These are phyloP conservation scores for Meiosimyza decipiens DNA, from an alignment of 2,888 invertebrate species.

Conservation along the genomic window DNA sequence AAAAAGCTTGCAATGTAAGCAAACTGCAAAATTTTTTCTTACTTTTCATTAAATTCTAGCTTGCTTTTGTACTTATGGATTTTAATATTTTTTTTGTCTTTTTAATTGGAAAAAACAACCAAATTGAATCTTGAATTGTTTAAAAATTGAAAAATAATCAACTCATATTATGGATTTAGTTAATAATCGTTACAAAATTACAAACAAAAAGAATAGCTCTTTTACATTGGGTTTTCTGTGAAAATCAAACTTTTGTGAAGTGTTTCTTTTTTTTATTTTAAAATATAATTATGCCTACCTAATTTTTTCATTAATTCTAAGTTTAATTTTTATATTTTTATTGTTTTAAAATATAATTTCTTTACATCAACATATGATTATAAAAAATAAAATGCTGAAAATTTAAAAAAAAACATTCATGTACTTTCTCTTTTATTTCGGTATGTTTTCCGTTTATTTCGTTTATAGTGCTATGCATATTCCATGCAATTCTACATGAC, in stretches of 20 bases:
- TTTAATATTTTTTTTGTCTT: neutral
- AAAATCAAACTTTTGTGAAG: slow-evolving; percentile 47
- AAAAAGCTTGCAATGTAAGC: neutral
- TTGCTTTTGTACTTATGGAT: neutral
- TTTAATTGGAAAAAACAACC: neutral
- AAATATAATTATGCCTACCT: slow-evolving; percentile 28
- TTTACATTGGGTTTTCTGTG: slow-evolving; percentile 51
- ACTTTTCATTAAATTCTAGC: neutral
- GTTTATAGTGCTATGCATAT: too few relatives aligned
- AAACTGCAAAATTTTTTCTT: neutral
- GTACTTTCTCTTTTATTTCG: too few relatives aligned
- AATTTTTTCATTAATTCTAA: neutral
- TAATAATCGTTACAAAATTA: neutral
- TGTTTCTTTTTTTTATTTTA: slow-evolving; percentile 20
- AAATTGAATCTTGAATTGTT: neutral
- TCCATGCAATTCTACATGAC: too few relatives aligned
- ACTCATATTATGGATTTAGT: slow-evolving; percentile 2
- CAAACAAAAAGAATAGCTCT: neutral
- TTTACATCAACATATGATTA: too few relatives aligned
- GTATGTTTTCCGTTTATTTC: too few relatives aligned
- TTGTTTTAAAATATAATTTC: too few relatives aligned
- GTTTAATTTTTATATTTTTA: slow-evolving; percentile 21
- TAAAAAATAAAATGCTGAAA: too few relatives aligned
- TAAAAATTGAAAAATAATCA: neutral
- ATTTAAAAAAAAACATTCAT: too few relatives aligned